Evolutionary conservation across 2,888 invertebrate genomes (phyloP), one percentile per base, ranked within the genome.

Genomic region (Thera obeliscata): DNA sequence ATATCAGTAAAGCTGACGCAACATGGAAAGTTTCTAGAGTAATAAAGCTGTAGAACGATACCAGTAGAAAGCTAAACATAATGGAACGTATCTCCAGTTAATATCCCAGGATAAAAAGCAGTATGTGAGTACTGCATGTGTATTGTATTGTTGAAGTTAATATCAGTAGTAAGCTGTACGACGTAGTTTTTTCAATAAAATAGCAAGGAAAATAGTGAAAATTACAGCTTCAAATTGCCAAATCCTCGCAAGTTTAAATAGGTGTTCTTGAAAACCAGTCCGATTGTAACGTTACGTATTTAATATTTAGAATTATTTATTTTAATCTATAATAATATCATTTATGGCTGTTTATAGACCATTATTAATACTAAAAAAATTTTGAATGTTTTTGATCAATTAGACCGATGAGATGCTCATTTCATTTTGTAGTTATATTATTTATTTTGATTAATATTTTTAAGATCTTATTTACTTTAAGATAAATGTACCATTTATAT

Each of bases 401-500:
- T 33, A 33, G 9, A 8, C 9, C 33, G 52, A 52, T 0, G 33
- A 3, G 33, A 33, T 52, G 7, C 50, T 50, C 50, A 22, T 50
- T 50, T 50, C 5, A 7, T 50, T 22, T 12, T 50, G 50, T 50
- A 50, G 50, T 33, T 2, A 52, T 9, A n/a, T 33, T 52, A 33
- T 2, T 52, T 52, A n/a, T 43, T 22, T n/a, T 50, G 6, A 33
- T 7, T 64, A 67, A 61, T 56, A 8, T 64, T 66, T 74, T 71
- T 65, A 72, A 77, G 72, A 77, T 77, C 58, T 76, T 76, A 77
- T 76, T 73, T 74, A 74, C 43, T 75, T 74, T 78, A 78, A 66
- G 72, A 75, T 11, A 2, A 11, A 57, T 79, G 77, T 77, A 78
- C 76, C 66, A 72, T 81, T 83, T 83, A 73, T 79, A 22, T 82